Percentiles rank a stretch among this genome's conserved stretches.
These are phyloP conservation scores for Upupa epops DNA, from an alignment of 2,113 vertebrate genomes.

Conservation along the genomic window DNA sequence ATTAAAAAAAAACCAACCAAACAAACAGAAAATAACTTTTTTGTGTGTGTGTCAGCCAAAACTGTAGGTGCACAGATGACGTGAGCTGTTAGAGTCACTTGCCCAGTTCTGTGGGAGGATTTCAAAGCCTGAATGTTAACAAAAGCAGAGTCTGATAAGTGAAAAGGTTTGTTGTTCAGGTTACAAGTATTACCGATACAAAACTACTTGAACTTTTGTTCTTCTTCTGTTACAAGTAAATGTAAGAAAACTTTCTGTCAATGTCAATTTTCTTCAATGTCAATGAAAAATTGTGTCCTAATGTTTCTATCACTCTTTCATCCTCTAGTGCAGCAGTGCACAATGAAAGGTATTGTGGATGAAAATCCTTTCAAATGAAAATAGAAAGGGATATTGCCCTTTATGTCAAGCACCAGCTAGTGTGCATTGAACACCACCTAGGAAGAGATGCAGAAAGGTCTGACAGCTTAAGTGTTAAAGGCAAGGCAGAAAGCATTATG, in stretches of 20 bases:
- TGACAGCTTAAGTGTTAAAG: too few species aligned
- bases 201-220: background rate
- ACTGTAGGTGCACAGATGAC: background rate
- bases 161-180: background rate
- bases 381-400: background rate
- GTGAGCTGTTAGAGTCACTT: background rate
- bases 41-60: background rate
- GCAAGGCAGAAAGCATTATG: too few species aligned
- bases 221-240: background rate
- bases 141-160: background rate
- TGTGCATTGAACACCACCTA: background rate
- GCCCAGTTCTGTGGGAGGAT: background rate
- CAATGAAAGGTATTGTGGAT: background rate
- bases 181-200: background rate
- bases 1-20: background rate
- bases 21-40: background rate
- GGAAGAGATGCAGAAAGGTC: too few species aligned
- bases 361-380: background rate
- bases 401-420: fast-evolving
- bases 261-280: background rate
- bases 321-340: background rate
- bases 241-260: background rate
- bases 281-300: background rate
- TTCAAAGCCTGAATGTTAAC: background rate
- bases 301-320: background rate